A percentile compares a stretch with the other conserved stretches of the same genome.
Conservation (phyloP, 2,113 vertebrate species). For the Cichladusa arquata region DNA sequence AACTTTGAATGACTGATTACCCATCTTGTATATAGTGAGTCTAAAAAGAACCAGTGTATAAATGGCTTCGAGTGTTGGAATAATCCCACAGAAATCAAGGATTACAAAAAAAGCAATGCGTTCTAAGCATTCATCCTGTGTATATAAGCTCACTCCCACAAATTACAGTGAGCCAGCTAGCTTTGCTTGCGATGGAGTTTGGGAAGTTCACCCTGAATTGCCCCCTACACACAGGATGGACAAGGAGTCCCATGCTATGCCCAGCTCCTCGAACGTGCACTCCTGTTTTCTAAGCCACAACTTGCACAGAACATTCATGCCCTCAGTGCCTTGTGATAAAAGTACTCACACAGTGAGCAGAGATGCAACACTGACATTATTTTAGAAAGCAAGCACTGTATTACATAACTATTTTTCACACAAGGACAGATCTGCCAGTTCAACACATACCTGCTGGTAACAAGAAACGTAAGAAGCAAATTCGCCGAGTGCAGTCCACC, state of each 20-base stretch:
- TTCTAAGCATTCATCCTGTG: background rate
- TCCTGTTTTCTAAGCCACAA: background rate
- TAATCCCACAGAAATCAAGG: background rate
- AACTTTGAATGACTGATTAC: background rate
- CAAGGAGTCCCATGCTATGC: background rate
- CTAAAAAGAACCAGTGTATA: background rate
- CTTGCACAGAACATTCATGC: rapidly evolving
- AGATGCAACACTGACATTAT: background rate
- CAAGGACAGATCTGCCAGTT: background rate
- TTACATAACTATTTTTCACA: background rate
- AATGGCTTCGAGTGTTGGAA: background rate
- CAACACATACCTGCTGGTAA: background rate
- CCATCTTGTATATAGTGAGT: background rate
- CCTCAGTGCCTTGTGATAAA: background rate
- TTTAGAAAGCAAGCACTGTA: background rate
- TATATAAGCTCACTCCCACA: background rate
- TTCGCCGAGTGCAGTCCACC: background rate
- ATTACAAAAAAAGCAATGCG: background rate
- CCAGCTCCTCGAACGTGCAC: background rate
- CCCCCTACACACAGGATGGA: background rate
- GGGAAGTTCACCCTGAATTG: background rate
- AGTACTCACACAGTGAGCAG: background rate
- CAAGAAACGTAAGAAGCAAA: background rate
- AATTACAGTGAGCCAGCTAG: background rate
- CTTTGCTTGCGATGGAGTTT: background rate